These are phyloP conservation scores for Aromia moschata DNA, from an alignment of 2,888 invertebrate species.

Conservation along the genomic window DNA sequence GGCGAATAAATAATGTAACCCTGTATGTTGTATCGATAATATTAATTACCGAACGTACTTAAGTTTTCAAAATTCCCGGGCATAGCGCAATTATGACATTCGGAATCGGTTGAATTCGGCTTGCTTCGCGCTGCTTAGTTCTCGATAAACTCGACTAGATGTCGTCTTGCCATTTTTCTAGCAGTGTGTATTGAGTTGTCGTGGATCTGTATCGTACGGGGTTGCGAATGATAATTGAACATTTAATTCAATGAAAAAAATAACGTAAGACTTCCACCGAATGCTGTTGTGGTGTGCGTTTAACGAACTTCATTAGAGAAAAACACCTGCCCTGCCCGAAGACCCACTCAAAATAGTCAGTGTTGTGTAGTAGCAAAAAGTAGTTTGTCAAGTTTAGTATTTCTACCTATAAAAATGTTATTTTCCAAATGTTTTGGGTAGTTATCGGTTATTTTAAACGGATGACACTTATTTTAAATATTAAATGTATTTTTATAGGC, in stretches of 20 bases:
- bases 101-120: background rate
- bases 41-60: too few relatives aligned
- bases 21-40: too few relatives aligned
- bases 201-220: constrained; percentile 27
- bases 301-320: background rate
- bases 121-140: background rate
- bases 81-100: too few relatives aligned
- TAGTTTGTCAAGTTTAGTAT: constrained; percentile 31
- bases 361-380: constrained; percentile 27
- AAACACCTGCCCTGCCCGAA: constrained; percentile 10
- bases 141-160: constrained; percentile 19
- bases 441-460: background rate
- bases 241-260: constrained; percentile 34
- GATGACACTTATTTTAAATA: constrained; percentile 5
- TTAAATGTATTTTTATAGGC: constrained; percentile 37
- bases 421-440: constrained; percentile 19
- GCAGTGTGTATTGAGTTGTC: constrained; percentile 38
- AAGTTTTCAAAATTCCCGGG: too few relatives aligned
- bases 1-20: too few relatives aligned
- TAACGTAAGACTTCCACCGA: constrained; percentile 28
- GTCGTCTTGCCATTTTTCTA: constrained; percentile 33
- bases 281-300: constrained; percentile 7
- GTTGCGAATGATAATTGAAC: constrained; percentile 27
- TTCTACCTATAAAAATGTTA: constrained; percentile 21
- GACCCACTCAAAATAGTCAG: constrained; percentile 13